Evolutionary conservation across 2,888 invertebrate species (phyloP), one percentile per base, ranked within the genome.

Genomic region (Drosophila testacea): DNA sequence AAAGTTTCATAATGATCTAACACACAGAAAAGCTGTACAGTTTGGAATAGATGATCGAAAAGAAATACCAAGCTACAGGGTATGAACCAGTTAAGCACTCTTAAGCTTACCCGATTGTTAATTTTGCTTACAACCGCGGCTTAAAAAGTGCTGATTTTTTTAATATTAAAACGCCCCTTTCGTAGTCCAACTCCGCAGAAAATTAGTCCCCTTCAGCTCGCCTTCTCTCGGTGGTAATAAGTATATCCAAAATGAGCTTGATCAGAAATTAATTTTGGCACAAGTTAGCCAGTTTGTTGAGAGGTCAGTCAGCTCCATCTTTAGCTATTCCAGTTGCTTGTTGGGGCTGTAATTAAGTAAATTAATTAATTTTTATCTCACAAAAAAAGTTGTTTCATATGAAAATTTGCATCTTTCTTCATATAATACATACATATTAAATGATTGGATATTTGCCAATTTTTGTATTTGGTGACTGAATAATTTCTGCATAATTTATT

Each of bases 401-500:
- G 27, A 48, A 62, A 62, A 66, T 65, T 74, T 51, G 61, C 64
- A 52, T 55, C 47, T 70, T 56, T 52, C 39, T 69, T 57, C 62
- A 68, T 65, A 36, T 39, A 52, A 68, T 65, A 36, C 42, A 52
- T 65, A 36, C 46, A 52, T 44, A 66, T 46, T 46, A 55, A 55
- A 36, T 32, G 27, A 28, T 47, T 60, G 50, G 38, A 13, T 34
- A 59, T 81, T 82, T 79, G 70, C 59, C 42, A 73, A 79, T 71
- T 71, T 68, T 62, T 54, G 60, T 54, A 28, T 57, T 71, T 36
- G 32, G 41, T 38, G 52, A 67, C 65, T 75, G 81, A 59, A 78
- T 83, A 86, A 73, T 70, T 75, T 83, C 73, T 73, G 89, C 87
- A 88, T 86, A 83, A 73, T 70, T 77, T 74, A 69, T 73, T 77